These are phyloP conservation scores for Nycteola revayana DNA, from an alignment of 2,888 invertebrate genomes.

Conservation along the genomic window DNA sequence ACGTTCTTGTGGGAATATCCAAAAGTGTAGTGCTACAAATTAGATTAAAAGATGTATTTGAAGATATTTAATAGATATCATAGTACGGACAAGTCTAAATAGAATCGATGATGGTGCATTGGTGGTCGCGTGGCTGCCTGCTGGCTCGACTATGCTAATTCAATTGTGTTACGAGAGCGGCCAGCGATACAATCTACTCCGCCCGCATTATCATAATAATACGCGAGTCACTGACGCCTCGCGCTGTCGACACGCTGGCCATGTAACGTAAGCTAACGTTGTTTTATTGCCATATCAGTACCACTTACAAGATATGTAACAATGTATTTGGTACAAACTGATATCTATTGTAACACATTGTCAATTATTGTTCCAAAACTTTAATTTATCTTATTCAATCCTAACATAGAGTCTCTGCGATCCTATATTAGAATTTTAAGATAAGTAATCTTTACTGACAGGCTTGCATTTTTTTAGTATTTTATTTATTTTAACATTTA, in stretches of 20 bases:
- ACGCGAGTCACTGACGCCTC: slow-evolving; percentile 68
- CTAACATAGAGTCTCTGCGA: no score
- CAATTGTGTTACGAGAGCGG: slow-evolving; percentile 74
- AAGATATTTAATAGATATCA: slow-evolving; percentile 24
- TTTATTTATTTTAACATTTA: no score
- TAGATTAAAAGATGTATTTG: slow-evolving; percentile 21
- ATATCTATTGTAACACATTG: no score
- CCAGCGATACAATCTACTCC: slow-evolving; percentile 67
- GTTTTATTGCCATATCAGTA: slow-evolving; percentile 32
- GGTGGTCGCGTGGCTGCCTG: slow-evolving; percentile 77
- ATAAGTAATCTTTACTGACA: no score
- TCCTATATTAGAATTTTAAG: no score
- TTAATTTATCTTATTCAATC: no score
- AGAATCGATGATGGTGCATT: slow-evolving; percentile 43
- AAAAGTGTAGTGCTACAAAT: slow-evolving; percentile 1
- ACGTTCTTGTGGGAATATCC: background rate
- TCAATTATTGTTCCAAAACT: no score
- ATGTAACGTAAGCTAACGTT: slow-evolving; percentile 14
- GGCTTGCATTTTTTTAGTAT: no score
- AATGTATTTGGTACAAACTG: slow-evolving; percentile 7
- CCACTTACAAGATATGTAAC: slow-evolving; percentile 26
- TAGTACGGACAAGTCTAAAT: slow-evolving; percentile 38
- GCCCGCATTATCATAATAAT: slow-evolving; percentile 79
- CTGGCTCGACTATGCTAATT: slow-evolving; percentile 77
- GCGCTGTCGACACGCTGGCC: slow-evolving; percentile 53